Percentiles rank a stretch among this genome's conserved stretches.
Conservation (phyloP, 1,140 invertebrate genomes). For the Melipona quadrifasciata region DNA sequence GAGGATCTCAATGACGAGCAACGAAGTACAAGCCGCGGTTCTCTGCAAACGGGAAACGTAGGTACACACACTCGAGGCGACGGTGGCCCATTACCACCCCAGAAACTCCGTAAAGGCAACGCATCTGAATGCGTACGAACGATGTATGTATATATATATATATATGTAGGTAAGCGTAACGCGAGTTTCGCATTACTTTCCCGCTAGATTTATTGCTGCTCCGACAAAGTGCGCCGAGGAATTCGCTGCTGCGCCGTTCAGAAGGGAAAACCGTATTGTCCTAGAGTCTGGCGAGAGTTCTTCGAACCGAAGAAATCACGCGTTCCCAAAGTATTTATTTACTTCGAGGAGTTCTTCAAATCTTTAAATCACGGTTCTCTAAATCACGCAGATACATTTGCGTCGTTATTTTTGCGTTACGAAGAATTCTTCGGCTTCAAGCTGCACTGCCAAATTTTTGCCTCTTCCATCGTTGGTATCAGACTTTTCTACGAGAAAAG, state of each 20-base stretch:
- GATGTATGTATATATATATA: slow-evolving; percentile 29
- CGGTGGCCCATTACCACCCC: slow-evolving; percentile 69
- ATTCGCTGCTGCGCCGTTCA: slow-evolving; percentile 21
- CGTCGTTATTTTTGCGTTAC: neutral
- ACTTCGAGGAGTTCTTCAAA: neutral
- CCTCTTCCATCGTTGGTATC: neutral
- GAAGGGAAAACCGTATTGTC: slow-evolving; percentile 3
- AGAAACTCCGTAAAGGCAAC: slow-evolving; percentile 65
- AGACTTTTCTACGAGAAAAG: neutral
- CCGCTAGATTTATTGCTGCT: slow-evolving; percentile 72
- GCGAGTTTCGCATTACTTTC: slow-evolving; percentile 73
- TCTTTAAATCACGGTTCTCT: no score
- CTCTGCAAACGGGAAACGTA: slow-evolving; percentile 69
- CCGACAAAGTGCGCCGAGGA: slow-evolving; percentile 28
- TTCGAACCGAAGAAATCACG: neutral
- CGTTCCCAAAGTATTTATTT: neutral
- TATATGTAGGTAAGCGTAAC: slow-evolving; percentile 64
- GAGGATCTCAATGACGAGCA: slow-evolving; percentile 39
- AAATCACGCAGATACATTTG: neutral
- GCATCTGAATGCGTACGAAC: slow-evolving; percentile 71
- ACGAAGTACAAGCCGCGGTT: slow-evolving; percentile 18
- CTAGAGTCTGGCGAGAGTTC: neutral
- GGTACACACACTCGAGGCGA: slow-evolving; percentile 69
- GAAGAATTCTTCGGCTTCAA: neutral
- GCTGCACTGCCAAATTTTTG: neutral